phyloP scores from a whole-genome alignment of 2,797 vertebrate species.

The Sebastes ruberrimus region DNA sequence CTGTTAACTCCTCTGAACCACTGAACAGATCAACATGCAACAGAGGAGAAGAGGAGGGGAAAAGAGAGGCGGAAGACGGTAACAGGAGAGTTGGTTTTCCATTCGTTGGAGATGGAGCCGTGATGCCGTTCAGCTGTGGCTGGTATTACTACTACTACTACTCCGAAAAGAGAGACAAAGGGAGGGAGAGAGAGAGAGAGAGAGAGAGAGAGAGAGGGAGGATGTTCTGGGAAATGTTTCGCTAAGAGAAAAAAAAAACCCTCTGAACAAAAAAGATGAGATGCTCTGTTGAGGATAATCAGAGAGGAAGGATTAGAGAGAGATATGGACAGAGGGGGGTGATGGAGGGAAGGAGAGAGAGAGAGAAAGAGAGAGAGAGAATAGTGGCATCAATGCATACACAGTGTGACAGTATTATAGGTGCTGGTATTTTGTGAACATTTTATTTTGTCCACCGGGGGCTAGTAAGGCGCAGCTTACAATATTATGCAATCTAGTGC shows the following conservation, averaged over 20 bases:
- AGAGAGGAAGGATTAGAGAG: slow-evolving; percentile 41
- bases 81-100: slow-evolving; percentile 57
- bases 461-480: neutral
- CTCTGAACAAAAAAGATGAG: slow-evolving; percentile 42
- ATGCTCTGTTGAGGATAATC: slow-evolving; percentile 61
- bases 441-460: neutral
- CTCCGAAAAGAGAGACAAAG: slow-evolving; percentile 13
- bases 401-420: neutral
- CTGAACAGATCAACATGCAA: slow-evolving; percentile 45
- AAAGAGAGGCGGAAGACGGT: slow-evolving; percentile 32
- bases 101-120: slow-evolving; percentile 47
- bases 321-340: neutral
- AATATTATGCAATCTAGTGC: slow-evolving; percentile 24
- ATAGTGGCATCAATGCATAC: neutral
- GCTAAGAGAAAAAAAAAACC: slow-evolving; percentile 1
- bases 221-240: slow-evolving; percentile 28
- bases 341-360: neutral
- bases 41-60: slow-evolving; percentile 7
- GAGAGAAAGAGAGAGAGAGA: neutral
- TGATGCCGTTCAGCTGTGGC: slow-evolving; percentile 36
- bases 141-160: slow-evolving; percentile 41
- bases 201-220: neutral
- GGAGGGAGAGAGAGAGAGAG: neutral
- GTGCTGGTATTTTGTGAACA: neutral
- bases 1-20: slow-evolving; percentile 42